A percentile compares a stretch with the other conserved stretches of the same genome.
Evolutionary conservation across 2,113 vertebrate species (phyloP).

Genomic region (Stomatorhinus ivindoensis): DNA sequence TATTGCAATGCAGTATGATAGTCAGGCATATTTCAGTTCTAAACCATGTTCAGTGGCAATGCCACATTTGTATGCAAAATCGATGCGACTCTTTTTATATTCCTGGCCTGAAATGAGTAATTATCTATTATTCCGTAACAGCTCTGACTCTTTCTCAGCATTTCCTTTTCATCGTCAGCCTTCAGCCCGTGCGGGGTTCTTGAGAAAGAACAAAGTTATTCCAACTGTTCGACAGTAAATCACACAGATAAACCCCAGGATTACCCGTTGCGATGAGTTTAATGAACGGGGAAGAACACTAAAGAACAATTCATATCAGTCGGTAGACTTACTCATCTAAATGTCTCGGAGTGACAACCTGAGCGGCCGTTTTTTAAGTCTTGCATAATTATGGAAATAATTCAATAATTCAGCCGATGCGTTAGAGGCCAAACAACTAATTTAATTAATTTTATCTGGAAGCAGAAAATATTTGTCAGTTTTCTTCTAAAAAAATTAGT

Average conservation of each 20-base stretch:
- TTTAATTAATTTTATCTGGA: background rate
- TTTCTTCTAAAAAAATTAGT: background rate
- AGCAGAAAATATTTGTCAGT: background rate
- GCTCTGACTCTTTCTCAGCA: background rate
- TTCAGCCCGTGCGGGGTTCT: background rate
- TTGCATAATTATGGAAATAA: background rate
- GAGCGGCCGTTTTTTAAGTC: background rate
- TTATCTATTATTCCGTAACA: background rate
- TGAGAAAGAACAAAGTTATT: conserved; percentile 24
- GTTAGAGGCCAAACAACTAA: background rate
- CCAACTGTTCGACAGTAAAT: conserved; percentile 25
- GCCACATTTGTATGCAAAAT: conserved; percentile 3
- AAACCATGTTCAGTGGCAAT: background rate
- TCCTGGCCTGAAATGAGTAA: background rate
- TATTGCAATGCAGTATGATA: background rate
- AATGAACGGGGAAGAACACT: background rate
- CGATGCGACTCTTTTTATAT: background rate
- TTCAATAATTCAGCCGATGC: background rate
- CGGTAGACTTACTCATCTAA: conserved; percentile 18
- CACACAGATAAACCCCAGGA: conserved; percentile 20
- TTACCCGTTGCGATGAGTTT: conserved; percentile 7
- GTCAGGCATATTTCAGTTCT: background rate
- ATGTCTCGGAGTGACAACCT: background rate
- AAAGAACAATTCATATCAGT: background rate
- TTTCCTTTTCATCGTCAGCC: background rate